Evolutionary conservation across 1,140 invertebrate genomes (phyloP).

Genomic region (Papilio dardanus): DNA sequence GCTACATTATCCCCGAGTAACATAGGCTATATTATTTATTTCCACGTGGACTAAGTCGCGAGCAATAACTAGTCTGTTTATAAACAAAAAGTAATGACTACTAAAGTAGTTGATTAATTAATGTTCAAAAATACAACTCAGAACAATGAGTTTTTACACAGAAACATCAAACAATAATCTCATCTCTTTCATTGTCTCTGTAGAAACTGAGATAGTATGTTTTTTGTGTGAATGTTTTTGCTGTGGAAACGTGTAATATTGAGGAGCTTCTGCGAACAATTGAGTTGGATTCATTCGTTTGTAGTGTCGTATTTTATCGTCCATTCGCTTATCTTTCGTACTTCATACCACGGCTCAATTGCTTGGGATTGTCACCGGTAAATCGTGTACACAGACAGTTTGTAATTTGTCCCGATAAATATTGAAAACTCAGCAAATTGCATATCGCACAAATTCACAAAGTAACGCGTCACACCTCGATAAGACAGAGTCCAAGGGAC

Average conservation of each 20-base stretch:
- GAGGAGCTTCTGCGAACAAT: not conserved
- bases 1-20: too few species aligned
- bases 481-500: too few species aligned
- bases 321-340: constrained; percentile 37
- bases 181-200: not conserved
- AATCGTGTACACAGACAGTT: too few species aligned
- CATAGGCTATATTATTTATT: too few species aligned
- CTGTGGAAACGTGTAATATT: not conserved
- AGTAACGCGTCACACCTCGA: too few species aligned
- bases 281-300: not conserved
- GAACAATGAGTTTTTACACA: not conserved
- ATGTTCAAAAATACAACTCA: not conserved
- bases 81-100: not conserved
- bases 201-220: not conserved
- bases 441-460: too few species aligned
- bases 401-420: too few species aligned
- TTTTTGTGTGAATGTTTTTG: not conserved
- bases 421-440: too few species aligned
- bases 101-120: constrained; percentile 13
- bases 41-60: too few species aligned
- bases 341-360: constrained; percentile 46
- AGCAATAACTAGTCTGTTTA: too few species aligned
- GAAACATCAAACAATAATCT: not conserved
- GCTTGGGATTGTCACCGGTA: constrained; percentile 41
- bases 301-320: constrained; percentile 27